Conservation (phyloP, 2,113 vertebrate species). For the Solenodon paradoxus region DNA sequence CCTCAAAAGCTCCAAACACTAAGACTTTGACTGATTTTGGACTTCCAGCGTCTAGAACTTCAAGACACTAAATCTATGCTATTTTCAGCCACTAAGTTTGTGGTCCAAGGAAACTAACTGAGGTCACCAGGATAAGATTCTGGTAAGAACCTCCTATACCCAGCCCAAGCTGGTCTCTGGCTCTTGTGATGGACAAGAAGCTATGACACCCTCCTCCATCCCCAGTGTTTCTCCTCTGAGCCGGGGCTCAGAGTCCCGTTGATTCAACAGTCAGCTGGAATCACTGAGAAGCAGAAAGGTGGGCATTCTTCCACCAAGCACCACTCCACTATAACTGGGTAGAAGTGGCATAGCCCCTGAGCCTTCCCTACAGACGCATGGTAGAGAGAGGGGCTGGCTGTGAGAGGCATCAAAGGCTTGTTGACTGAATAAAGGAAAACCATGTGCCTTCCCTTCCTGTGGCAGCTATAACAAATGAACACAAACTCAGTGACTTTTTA, state of each 20-base stretch:
- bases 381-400: background rate
- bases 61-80: too few relatives aligned
- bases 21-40: background rate
- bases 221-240: too few relatives aligned
- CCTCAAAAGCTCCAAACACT: background rate
- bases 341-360: background rate
- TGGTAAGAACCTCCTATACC: background rate
- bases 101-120: background rate
- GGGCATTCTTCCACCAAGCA: too few relatives aligned
- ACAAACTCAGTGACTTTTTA: background rate
- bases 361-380: background rate
- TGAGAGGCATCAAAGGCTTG: background rate
- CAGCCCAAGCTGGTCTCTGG: background rate
- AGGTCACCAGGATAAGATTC: background rate
- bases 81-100: background rate
- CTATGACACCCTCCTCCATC: background rate
- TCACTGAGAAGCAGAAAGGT: background rate
- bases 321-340: background rate
- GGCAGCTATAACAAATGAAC: background rate
- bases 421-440: background rate
- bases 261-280: background rate
- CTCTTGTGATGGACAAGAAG: background rate
- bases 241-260: background rate
- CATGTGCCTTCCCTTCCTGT: background rate
- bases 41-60: background rate